Evolutionary conservation across 2,888 invertebrate genomes (phyloP), one percentile per base, ranked within the genome.

Genomic region (Diadegma fenestrale): DNA sequence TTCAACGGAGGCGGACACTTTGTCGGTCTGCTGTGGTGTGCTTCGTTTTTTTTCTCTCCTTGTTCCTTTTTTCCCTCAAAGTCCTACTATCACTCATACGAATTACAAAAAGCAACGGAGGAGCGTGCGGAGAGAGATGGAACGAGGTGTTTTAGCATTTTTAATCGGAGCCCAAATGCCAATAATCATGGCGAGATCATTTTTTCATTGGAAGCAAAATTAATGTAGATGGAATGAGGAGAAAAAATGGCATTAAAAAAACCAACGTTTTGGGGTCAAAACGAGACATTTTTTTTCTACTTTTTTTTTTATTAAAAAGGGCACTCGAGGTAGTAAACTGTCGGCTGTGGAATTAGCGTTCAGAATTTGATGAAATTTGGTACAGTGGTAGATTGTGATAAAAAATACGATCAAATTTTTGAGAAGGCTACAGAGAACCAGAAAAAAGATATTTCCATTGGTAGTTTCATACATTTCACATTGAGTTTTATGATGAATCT

Each of bases 1-100:
- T 78, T 82, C 79, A 72, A 79, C 82, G 82, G 79, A 85, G 82
- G 85, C 82, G 82, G 82, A 82, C 75, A 85, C 85, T 85, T 85
- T 85, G 85, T 85, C 85, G 85, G 85, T 76, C 72, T 73, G 73
- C 51, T 58, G 68, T 73, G 33, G 43, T 63, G 26, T 71, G 30
- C 48, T 58, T 58, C 61, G 54, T 72, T 75, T 69, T 76, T 69
- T 41, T 41, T 45, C 14, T 58, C 26, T 66, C 22, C 33, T 37
- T 43, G 26, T 58, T 66, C 63, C 64, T 79, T 64, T 80, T 68
- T 73, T 54, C 22, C 43, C 43, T 45, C 79, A 75, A 75, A 79
- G 79, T 79, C 51, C 82, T 78, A 64, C 82, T 19, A 51, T 72
- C 58, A 30, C 51, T 68, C 41, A 71, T 58, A 43, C n/a, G 8